Base-by-base conservation (phyloP, 1,140 invertebrate genomes). In the Cheumatopsyche charites region DNA sequence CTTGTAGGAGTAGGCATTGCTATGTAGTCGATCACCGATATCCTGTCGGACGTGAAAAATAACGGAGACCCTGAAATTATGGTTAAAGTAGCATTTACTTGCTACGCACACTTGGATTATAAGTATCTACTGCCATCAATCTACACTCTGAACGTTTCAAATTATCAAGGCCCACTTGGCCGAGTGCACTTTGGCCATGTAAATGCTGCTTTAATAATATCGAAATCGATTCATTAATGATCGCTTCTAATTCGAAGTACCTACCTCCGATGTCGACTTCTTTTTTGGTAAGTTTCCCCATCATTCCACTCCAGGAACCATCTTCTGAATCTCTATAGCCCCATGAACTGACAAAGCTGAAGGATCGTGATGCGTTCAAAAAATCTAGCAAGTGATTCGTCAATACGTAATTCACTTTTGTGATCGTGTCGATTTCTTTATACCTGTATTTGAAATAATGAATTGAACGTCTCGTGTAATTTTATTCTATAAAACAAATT, bases 201-300 rank as follows among this genome's bases (percentile, higher is more conserved):
- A n/a, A n/a, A n/a, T n/a, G n/a, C n/a, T n/a, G n/a, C n/a, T n/a
- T n/a, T n/a, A n/a, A n/a, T n/a, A n/a, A n/a, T n/a, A n/a, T n/a
- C n/a, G n/a, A n/a, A n/a, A n/a, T n/a, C n/a, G n/a, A n/a, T n/a
- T n/a, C n/a, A n/a, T n/a, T n/a, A n/a, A n/a, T n/a, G n/a, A n/a
- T n/a, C n/a, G n/a, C n/a, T n/a, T n/a, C n/a, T n/a, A n/a, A n/a
- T n/a, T n/a, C n/a, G n/a, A n/a, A n/a, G n/a, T n/a, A n/a, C n/a
- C n/a, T n/a, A n/a, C 87, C 88, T 78, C 87, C 88, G 67, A 90
- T 85, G 77, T 89, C 88, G 15, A 87, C 87, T 76, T 88, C 85
- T 1, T 81, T 82, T 47, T 84, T 81, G 0, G 83, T 79, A 62
- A 90, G 75, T 79, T 87, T 82, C 1, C 88, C 88, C 41, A 87